Percentiles rank a stretch among this genome's conserved stretches.
Conservation (phyloP, 1,140 invertebrate species). For the Trichonephila clavata region DNA sequence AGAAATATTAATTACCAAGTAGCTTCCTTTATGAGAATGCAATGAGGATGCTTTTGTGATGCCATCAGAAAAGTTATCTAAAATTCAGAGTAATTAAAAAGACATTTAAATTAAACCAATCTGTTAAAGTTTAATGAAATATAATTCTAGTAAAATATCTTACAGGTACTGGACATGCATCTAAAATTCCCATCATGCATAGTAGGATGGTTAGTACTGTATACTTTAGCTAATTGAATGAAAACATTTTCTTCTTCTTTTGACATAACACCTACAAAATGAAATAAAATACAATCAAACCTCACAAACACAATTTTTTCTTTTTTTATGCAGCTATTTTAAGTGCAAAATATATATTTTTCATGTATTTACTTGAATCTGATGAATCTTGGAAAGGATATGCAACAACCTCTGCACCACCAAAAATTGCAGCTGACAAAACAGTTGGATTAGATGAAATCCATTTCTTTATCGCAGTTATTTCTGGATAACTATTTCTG, state of each 20-base stretch:
- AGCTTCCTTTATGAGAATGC: slow-evolving; percentile 74
- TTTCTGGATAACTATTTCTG: slow-evolving; percentile 31
- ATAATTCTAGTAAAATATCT: neutral
- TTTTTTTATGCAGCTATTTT: too few species aligned
- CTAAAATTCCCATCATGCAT: slow-evolving; percentile 57
- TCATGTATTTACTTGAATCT: neutral
- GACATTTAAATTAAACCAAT: neutral
- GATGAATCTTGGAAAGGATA: slow-evolving; percentile 60
- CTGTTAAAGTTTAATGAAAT: neutral
- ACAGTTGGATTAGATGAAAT: slow-evolving; percentile 20
- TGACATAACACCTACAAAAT: slow-evolving; percentile 27
- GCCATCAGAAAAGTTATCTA: slow-evolving; percentile 67
- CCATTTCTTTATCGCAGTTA: slow-evolving; percentile 70
- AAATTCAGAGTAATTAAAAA: neutral
- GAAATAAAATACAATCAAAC: neutral
- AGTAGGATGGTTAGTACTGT: slow-evolving; percentile 50
- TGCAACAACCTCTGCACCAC: slow-evolving; percentile 68
- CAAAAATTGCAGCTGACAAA: slow-evolving; percentile 64
- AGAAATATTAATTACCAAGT: slow-evolving; percentile 55
- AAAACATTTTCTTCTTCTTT: slow-evolving; percentile 57
- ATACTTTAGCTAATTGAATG: slow-evolving; percentile 55
- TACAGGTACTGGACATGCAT: slow-evolving; percentile 59
- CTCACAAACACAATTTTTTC: too few species aligned
- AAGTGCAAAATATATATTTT: too few species aligned
- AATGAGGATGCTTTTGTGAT: slow-evolving; percentile 60